Base-by-base conservation (phyloP, 2,888 invertebrate genomes). In the Nephrotoma flavescens region DNA sequence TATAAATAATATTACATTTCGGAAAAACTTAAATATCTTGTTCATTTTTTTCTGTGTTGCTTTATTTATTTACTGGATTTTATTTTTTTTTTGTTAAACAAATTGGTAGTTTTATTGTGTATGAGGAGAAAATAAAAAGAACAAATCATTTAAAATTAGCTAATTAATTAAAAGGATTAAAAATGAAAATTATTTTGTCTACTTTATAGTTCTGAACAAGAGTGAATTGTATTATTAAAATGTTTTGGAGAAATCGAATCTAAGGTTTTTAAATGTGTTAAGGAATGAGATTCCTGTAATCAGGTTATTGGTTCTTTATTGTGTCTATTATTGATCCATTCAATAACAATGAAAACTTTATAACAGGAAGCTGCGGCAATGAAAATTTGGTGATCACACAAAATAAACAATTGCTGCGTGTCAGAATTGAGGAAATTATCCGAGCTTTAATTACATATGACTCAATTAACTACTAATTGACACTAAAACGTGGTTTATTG, bases 101-200 rank as follows among this genome's bases (percentile, higher is more conserved):
- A 84, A 84, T 84, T 84, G 84, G 42, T 84, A 84, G 84, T 84
- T 84, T 42, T 84, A 42, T 84, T 71, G 31, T 71, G 31, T 71
- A 52, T 31, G n/a, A 71, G 31, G 71, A 71, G 31, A 41, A 84
- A 84, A 84, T 84, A 84, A 42, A 84, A 84, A 84, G 42, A 42
- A 42, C 42, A 84, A 84, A 84, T 42, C n/a, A 84, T 84, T 84
- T 84, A 42, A 84, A 84, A 84, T 84, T 84, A 84, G 84, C 84
- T 42, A 84, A 84, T 84, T 42, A 84, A 42, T 84, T 84, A 84
- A 41, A 57, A 57, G 6, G 52, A 57, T 57, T 57, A 15, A 71
- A 71, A 71, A 71, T 9, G 71, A 71, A 31, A 31, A 31, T 19
- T 57, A 15, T 57, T 57, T 57, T 57, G 52, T 57, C 15, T 15